phyloP scores from a whole-genome alignment of 2,888 invertebrate species.

The Ophion ellenae region DNA sequence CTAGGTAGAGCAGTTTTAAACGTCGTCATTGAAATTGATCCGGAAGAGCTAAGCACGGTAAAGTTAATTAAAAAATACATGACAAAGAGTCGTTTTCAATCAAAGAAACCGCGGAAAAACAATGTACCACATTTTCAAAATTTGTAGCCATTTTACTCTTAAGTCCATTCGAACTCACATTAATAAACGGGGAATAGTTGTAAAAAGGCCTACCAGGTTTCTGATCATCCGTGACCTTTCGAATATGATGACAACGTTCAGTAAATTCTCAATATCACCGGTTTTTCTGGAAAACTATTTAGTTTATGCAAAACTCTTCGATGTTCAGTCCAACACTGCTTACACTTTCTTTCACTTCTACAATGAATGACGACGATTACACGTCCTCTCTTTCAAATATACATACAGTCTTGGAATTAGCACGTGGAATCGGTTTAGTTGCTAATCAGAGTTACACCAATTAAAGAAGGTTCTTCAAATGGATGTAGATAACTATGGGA shows the following conservation, averaged over 20 bases:
- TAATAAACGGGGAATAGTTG: neutral
- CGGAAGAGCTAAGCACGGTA: conserved; percentile 5
- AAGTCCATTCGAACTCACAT: neutral
- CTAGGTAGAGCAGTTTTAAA: neutral
- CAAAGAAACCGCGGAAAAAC: no score
- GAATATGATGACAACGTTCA: neutral
- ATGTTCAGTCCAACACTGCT: conserved; percentile 19
- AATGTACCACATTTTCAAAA: neutral
- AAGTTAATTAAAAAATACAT: neutral
- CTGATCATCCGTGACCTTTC: neutral
- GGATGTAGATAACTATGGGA: conserved; percentile 91
- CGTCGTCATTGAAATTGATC: neutral
- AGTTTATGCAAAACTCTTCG: neutral
- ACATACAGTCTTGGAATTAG: conserved; percentile 52
- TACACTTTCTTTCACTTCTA: conserved; percentile 38
- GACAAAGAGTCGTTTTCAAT: no score
- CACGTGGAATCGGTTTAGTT: conserved; percentile 54
- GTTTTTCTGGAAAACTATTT: conserved; percentile 2
- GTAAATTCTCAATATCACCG: conserved; percentile 7
- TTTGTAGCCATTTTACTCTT: neutral
- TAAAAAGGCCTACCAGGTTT: neutral
- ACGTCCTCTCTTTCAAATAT: conserved; percentile 15
- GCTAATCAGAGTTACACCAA: conserved; percentile 13
- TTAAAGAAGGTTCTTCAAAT: conserved; percentile 67
- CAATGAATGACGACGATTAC: conserved; percentile 40